These are phyloP conservation scores for Acrobasis repandana DNA, from an alignment of 2,888 invertebrate species.

Conservation along the genomic window DNA sequence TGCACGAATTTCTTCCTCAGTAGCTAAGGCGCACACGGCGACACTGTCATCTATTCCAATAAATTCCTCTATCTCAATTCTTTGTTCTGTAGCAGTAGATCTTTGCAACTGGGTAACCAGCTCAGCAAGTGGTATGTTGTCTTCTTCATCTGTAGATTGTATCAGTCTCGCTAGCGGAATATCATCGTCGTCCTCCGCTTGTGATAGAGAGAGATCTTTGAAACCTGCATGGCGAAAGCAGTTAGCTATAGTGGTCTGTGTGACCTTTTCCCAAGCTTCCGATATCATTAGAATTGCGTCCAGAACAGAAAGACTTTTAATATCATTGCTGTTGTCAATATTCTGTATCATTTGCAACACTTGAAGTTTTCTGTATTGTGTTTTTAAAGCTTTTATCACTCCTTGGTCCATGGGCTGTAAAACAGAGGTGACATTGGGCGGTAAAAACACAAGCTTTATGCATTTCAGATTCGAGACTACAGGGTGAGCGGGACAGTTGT, in stretches of 20 bases:
- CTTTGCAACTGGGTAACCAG: constrained; percentile 33
- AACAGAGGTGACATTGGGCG: constrained; percentile 28
- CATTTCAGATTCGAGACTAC: constrained; percentile 32
- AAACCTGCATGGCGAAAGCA: constrained; percentile 42
- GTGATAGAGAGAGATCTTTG: constrained; percentile 35
- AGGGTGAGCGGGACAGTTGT: constrained; percentile 43
- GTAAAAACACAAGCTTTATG: constrained; percentile 38
- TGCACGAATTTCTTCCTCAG: constrained; percentile 37
- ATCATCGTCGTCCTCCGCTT: constrained; percentile 34
- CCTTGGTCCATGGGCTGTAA: constrained; percentile 33
- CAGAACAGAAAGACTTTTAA: too few relatives aligned
- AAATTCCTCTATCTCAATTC: constrained; percentile 34
- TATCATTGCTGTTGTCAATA: too few relatives aligned
- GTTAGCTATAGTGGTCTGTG: constrained; percentile 36
- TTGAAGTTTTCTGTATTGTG: constrained; percentile 17
- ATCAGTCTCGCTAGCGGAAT: constrained; percentile 36
- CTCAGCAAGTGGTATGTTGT: constrained; percentile 35
- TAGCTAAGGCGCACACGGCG: constrained; percentile 36
- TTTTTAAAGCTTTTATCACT: constrained; percentile 27
- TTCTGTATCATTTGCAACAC: constrained; percentile 20
- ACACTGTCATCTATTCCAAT: constrained; percentile 36
- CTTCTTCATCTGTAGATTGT: constrained; percentile 34
- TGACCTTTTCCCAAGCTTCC: too few relatives aligned
- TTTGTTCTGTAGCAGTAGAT: constrained; percentile 32
- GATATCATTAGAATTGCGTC: too few relatives aligned